Evolutionary conservation across 2,797 vertebrate species (phyloP), one percentile per base, ranked within the genome.

Genomic region (Anabas testudineus): DNA sequence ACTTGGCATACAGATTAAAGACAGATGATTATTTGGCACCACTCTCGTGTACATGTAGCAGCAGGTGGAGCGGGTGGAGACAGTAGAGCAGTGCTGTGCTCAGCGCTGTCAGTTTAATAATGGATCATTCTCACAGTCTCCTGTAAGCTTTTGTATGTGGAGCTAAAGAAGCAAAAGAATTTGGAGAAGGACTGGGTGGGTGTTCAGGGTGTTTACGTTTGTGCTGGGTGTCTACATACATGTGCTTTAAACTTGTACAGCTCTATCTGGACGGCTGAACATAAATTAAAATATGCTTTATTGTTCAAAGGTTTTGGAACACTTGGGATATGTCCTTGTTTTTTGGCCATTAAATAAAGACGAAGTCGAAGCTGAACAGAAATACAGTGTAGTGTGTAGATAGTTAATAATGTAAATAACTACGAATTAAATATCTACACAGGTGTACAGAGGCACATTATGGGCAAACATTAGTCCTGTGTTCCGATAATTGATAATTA

Each of bases 111-210:
- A 78, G 64, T 76, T 64, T 78, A 78, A 76, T 91, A 88, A 92
- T 89, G 76, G 88, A 88, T 92, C 85, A 83, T 86, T 89, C 82
- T 89, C 84, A 81, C 87, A 78, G 60, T 37, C 54, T 80, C 71
- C 72, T 84, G 62, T 70, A 72, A 82, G 78, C 88, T 81, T 88
- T 91, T 90, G 87, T 92, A 68, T 88, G 77, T 55, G 52, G 79
- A 83, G 72, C 75, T 71, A 42, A 64, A 81, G 66, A 61, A 58
- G 74, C 70, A 61, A 76, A 63, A 71, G 73, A 74, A 68, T 63
- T 59, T 60, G 49, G 43, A 22, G 57, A 62, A 51, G 5, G 13
- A 21, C 14, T 12, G 21, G 49, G n/a, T 65, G 52, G 30, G 74
- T 69, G 55, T 80, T 60, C 43, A 64, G 30, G 49, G 37, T 58